These are phyloP conservation scores for Xenus cinereus DNA, from an alignment of 2,113 vertebrate genomes.

Conservation along the genomic window DNA sequence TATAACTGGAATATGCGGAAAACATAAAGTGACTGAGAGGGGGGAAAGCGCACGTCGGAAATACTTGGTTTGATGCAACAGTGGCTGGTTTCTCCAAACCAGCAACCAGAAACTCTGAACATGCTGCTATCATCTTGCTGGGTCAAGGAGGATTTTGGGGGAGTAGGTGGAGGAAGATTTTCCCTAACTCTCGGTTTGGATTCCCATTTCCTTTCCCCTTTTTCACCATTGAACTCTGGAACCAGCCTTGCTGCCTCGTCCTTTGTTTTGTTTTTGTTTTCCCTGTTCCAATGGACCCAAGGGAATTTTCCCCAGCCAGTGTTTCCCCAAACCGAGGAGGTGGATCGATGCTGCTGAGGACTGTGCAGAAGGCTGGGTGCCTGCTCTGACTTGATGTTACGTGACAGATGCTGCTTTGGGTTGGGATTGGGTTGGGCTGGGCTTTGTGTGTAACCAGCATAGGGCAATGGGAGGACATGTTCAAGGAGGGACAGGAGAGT, in stretches of 20 bases:
- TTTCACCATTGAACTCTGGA: slow-evolving; percentile 32
- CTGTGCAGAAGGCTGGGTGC: not conserved
- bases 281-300: not conserved
- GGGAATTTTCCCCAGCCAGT: slow-evolving; percentile 5
- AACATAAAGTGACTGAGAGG: slow-evolving; percentile 72
- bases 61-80: slow-evolving; percentile 14
- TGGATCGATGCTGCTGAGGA: slow-evolving; percentile 12
- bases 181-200: not conserved
- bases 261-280: slow-evolving; percentile 8
- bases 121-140: slow-evolving; percentile 46
- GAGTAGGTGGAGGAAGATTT: slow-evolving; percentile 25
- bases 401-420: slow-evolving; percentile 63
- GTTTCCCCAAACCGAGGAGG: not conserved
- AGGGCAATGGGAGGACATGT: not conserved
- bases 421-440: not conserved
- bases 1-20: slow-evolving; percentile 93
- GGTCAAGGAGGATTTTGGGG: slow-evolving; percentile 50
- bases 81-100: slow-evolving; percentile 40
- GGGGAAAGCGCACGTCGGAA: not conserved
- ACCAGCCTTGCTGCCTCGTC: slow-evolving; percentile 23
- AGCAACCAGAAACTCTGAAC: slow-evolving; percentile 51
- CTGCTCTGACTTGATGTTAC: slow-evolving; percentile 12
- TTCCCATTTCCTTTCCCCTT: not conserved
- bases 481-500: not conserved
- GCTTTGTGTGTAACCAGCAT: not conserved